Conservation (phyloP, 1,140 invertebrate species). For the Scaptomyza pallida region DNA sequence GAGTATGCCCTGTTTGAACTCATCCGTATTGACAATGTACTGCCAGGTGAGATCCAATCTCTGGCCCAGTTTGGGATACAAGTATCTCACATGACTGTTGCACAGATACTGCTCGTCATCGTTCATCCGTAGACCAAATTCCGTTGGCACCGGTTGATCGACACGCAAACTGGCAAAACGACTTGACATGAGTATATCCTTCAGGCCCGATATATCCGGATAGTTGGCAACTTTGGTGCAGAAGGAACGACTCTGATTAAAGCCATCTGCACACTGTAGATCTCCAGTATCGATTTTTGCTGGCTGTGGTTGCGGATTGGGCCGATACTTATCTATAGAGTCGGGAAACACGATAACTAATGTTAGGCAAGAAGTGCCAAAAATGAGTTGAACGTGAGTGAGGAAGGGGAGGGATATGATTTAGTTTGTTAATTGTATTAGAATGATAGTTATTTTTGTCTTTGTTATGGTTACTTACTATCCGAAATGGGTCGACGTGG, state of each 20-base stretch:
- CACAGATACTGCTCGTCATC: constrained; percentile 62
- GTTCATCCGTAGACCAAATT: constrained; percentile 59
- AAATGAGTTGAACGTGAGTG: constrained; percentile 46
- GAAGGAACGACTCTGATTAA: constrained; percentile 59
- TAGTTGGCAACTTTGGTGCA: constrained; percentile 76
- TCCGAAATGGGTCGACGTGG: constrained; percentile 43
- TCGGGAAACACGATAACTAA: constrained; percentile 74
- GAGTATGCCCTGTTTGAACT: constrained; percentile 73
- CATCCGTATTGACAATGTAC: constrained; percentile 72
- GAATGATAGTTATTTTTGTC: background rate
- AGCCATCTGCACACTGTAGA: constrained; percentile 49
- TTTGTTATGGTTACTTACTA: constrained; percentile 51
- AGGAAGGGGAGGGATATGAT: constrained; percentile 44
- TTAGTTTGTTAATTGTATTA: constrained; percentile 66
- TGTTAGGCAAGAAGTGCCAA: constrained; percentile 61
- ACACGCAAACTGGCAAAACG: constrained; percentile 67
- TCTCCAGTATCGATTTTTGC: constrained; percentile 6
- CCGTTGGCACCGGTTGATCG: constrained; percentile 49
- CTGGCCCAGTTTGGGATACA: constrained; percentile 62
- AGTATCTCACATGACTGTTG: constrained; percentile 30
- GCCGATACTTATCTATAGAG: constrained; percentile 25
- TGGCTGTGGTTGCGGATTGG: background rate
- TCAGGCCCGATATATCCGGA: constrained; percentile 58
- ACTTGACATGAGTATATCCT: constrained; percentile 33
- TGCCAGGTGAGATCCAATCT: constrained; percentile 61